Percentiles rank a stretch among this genome's conserved stretches.
phyloP scores from a whole-genome alignment of 1,140 invertebrate genomes.

The Thrips palmi region DNA sequence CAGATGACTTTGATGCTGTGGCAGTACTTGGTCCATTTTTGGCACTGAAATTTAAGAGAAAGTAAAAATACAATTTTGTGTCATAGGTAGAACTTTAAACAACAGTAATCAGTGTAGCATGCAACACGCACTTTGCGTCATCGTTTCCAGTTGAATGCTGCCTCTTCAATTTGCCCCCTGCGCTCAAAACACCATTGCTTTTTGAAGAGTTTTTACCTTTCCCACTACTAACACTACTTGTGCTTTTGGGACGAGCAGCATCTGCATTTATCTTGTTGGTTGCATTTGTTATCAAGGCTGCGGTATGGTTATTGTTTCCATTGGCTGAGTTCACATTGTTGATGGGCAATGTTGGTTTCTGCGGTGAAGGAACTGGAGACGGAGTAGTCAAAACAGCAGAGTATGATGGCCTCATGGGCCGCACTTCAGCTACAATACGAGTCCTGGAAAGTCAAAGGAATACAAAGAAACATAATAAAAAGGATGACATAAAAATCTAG shows the following conservation, averaged over 20 bases:
- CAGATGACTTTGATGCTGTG: neutral
- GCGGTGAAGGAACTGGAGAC: slow-evolving; percentile 12
- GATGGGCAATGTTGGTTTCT: slow-evolving; percentile 6
- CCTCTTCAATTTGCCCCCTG: slow-evolving; percentile 20
- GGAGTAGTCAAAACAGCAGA: slow-evolving; percentile 54
- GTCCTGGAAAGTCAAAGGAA: slow-evolving; percentile 23
- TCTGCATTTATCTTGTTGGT: slow-evolving; percentile 2
- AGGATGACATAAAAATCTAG: slow-evolving; percentile 1
- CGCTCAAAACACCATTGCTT: slow-evolving; percentile 7
- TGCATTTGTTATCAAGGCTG: neutral
- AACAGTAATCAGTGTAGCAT: slow-evolving; percentile 5
- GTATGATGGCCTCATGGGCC: slow-evolving; percentile 65
- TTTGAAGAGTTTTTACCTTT: slow-evolving; percentile 7
- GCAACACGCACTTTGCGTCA: slow-evolving; percentile 16
- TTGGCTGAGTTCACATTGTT: slow-evolving; percentile 23
- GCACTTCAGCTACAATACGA: slow-evolving; percentile 61
- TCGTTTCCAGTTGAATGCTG: slow-evolving; percentile 32
- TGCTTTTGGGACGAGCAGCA: neutral
- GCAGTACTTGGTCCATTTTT: slow-evolving; percentile 1
- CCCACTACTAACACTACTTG: neutral
- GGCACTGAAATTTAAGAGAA: slow-evolving; percentile 9
- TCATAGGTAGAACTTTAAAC: too few species aligned
- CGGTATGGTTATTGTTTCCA: neutral
- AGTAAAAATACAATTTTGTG: neutral
- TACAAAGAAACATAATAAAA: slow-evolving; percentile 16